Conservation (phyloP, 2,797 vertebrate species). For the Enteromius viviparus region DNA sequence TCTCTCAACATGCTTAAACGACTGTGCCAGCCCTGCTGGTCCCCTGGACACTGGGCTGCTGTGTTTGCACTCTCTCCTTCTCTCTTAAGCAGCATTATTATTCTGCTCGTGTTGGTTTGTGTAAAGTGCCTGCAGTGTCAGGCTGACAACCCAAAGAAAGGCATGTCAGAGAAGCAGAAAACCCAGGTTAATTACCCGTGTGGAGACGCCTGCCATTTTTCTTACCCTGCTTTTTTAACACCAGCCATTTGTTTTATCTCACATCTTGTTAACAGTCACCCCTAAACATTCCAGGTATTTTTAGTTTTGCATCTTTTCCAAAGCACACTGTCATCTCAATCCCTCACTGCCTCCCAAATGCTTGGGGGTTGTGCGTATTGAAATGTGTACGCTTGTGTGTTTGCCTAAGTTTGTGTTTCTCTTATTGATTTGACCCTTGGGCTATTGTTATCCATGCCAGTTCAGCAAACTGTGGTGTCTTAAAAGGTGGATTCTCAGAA, state of each 20-base stretch:
- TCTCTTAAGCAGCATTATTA: slow-evolving; percentile 44
- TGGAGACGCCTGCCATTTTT: slow-evolving; percentile 51
- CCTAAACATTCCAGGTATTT: slow-evolving; percentile 25
- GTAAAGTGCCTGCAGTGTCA: slow-evolving; percentile 43
- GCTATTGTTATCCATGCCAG: slow-evolving; percentile 46
- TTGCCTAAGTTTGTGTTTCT: slow-evolving; percentile 44
- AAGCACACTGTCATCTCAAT: slow-evolving; percentile 7
- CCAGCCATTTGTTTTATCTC: slow-evolving; percentile 49
- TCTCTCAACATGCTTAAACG: slow-evolving; percentile 15
- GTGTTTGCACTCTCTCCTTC: neutral
- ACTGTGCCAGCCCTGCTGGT: slow-evolving; percentile 24
- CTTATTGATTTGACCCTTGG: slow-evolving; percentile 44
- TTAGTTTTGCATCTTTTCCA: slow-evolving; percentile 25
- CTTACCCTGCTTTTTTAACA: slow-evolving; percentile 38
- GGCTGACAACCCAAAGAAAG: slow-evolving; percentile 40
- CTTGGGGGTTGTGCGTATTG: neutral
- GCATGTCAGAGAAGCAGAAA: slow-evolving; percentile 55
- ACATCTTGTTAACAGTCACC: slow-evolving; percentile 33
- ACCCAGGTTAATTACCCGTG: slow-evolving; percentile 58
- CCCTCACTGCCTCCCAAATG: neutral
- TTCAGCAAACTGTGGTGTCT: slow-evolving; percentile 33
- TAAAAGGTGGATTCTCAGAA: slow-evolving; percentile 41
- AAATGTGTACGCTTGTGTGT: slow-evolving; percentile 19
- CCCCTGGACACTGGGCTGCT: slow-evolving; percentile 14
- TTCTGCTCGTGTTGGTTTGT: slow-evolving; percentile 53